A percentile compares a stretch with the other conserved stretches of the same genome.
Conservation (phyloP, 2,888 invertebrate genomes). For the Ornithoptera priamus region DNA sequence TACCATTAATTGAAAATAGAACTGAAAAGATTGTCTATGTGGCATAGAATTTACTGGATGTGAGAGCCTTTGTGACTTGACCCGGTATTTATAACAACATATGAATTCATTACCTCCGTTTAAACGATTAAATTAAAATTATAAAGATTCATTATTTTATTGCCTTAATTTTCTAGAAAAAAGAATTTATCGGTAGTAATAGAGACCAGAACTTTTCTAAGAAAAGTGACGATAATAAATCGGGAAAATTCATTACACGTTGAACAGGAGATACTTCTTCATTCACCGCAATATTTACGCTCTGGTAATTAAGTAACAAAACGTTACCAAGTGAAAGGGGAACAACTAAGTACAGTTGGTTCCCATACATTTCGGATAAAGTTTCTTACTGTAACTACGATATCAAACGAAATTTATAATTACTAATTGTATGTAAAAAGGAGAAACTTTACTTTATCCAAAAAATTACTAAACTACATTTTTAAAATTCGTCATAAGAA, state of each 20-base stretch:
- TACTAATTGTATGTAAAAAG: too few species aligned
- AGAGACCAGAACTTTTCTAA: slow-evolving; percentile 5
- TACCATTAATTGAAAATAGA: not conserved
- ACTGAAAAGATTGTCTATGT: not conserved
- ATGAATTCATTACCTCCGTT: too few species aligned
- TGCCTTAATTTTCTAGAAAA: too few species aligned
- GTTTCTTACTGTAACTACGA: not conserved
- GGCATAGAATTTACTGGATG: not conserved
- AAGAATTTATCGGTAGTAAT: too few species aligned
- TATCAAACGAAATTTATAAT: not conserved
- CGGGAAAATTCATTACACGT: slow-evolving; percentile 10
- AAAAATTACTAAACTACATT: too few species aligned
- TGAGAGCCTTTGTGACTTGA: too few species aligned
- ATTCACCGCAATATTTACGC: slow-evolving; percentile 27
- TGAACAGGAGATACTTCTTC: slow-evolving; percentile 25
- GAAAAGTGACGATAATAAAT: slow-evolving; percentile 11
- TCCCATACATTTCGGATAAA: slow-evolving; percentile 14
- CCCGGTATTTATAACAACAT: too few species aligned
- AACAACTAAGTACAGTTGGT: slow-evolving; percentile 10
- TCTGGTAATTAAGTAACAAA: slow-evolving; percentile 29
- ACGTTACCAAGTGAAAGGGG: slow-evolving; percentile 24
- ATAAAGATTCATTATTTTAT: too few species aligned
- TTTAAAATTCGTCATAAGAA: too few species aligned
- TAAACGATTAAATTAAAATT: too few species aligned
- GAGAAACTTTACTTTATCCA: too few species aligned